Conservation (phyloP, 23 tunicate genomes). For the Styela clava region DNA sequence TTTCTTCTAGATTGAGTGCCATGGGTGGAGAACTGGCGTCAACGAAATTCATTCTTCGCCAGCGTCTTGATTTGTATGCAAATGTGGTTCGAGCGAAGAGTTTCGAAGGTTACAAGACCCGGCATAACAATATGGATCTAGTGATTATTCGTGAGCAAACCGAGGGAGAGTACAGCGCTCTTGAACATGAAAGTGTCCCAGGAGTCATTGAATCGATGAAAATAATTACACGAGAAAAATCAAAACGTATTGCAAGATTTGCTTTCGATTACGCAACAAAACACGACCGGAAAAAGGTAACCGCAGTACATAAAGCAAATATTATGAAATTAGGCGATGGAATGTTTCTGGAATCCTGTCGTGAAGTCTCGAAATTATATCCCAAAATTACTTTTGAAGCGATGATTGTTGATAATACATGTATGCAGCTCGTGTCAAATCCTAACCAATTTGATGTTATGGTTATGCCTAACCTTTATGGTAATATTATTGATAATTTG, state of each 20-base stretch:
- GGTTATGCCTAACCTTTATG: constrained; percentile 94
- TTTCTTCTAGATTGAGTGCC: constrained; percentile 26
- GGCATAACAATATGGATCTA: constrained; percentile 67
- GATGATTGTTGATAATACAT: constrained; percentile 82
- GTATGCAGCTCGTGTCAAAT: constrained; percentile 84
- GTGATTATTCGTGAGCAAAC: constrained; percentile 84
- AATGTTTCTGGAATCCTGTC: constrained; percentile 71
- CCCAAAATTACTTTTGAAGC: constrained; percentile 75
- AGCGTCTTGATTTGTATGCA: constrained; percentile 70
- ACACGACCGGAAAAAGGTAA: constrained; percentile 61
- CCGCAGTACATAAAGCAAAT: constrained; percentile 88
- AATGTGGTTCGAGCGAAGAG: constrained; percentile 71
- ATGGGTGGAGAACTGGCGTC: constrained; percentile 27
- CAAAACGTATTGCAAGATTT: constrained; percentile 73
- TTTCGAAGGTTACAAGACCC: constrained; percentile 47
- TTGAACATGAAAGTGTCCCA: constrained; percentile 85
- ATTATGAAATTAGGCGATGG: constrained; percentile 86
- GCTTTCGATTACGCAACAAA: constrained; percentile 89
- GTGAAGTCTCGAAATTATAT: constrained; percentile 54
- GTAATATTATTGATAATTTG: constrained; percentile 85
- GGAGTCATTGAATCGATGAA: constrained; percentile 86
- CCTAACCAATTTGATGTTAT: constrained; percentile 88
- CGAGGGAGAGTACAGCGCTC: constrained; percentile 87
- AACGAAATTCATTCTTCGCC: constrained; percentile 20
- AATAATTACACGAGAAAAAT: constrained; percentile 58